phyloP scores from a whole-genome alignment of 2,797 vertebrate species.

The Hemitrygon akajei region DNA sequence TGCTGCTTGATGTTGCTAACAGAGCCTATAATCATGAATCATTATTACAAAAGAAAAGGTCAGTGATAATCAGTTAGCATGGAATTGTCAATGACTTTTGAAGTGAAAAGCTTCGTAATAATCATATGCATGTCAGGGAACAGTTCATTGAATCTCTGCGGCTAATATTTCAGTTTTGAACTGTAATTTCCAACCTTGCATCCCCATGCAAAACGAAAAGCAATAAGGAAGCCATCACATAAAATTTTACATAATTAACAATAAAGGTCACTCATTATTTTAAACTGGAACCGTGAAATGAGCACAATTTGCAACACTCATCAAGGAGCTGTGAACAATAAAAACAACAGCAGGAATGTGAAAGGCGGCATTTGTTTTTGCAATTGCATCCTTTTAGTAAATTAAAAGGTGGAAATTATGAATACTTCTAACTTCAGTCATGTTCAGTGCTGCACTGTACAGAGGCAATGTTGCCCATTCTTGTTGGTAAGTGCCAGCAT shows the following conservation, averaged over 20 bases:
- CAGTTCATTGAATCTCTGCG: not conserved
- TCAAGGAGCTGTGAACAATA: not conserved
- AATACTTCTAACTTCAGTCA: not conserved
- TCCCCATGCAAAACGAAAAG: not conserved
- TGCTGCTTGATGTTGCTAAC: not conserved
- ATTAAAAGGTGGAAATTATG: not conserved
- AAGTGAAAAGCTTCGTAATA: not conserved
- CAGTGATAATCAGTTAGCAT: not conserved
- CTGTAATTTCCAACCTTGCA: not conserved
- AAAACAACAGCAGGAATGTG: not conserved
- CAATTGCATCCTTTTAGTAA: not conserved
- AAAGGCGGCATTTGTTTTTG: not conserved
- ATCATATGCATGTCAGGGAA: not conserved
- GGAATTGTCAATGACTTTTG: not conserved
- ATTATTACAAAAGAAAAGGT: not conserved
- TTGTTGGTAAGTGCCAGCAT: no score
- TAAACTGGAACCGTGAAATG: not conserved
- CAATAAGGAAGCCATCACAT: not conserved
- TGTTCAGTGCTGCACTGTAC: not conserved
- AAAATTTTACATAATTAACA: not conserved
- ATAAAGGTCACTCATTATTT: constrained; percentile 1
- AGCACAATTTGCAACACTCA: not conserved
- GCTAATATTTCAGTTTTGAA: constrained; percentile 23
- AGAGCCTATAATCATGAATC: not conserved
- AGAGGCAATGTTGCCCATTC: not conserved